Evolutionary conservation across 2,888 invertebrate genomes (phyloP), one percentile per base, ranked within the genome.

Genomic region (Scaptomyza tumidula): DNA sequence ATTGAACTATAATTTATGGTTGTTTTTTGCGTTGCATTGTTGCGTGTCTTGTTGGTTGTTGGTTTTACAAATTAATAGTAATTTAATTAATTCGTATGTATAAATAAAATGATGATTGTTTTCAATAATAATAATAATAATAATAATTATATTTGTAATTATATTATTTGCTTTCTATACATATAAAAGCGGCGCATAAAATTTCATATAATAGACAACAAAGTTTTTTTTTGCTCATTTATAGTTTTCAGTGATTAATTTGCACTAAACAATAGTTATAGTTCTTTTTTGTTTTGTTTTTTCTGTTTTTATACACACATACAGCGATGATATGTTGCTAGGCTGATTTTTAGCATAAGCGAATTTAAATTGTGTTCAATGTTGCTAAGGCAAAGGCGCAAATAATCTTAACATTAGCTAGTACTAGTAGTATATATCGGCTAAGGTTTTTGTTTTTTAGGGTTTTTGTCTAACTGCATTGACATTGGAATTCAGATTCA

Each of bases 341-440:
- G 72, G 81, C 72, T 75, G 41, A 52, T 52, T 46, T 37, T 60
- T 54, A 33, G 75, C 66, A 45, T 29, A 75, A 75, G 74, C 74
- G 75, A 75, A 75, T 24, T 52, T 14, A 52, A 44, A 61, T 45
- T 61, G 46, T 61, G 48, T 76, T 46, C 27, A 66, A 65, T 86
- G 73, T 75, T 80, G 78, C 78, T 80, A 80, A 83, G 86, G 79
- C 78, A 80, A 64, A 85, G 83, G 86, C 83, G 83, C 83, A 71
- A 73, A 64, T 60, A 65, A 64, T 75, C 72, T 65, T 68, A 85
- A 54, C 11, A 43, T 66, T 62, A 71, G 78, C 80, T 80, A 57
- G 41, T 41, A 41, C 41, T 41, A 41, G 10, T 16, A 41, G 41
- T 41, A 41, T 41, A 39, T 41, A 16, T 39, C 61, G 60, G 60